Conservation (phyloP, 2,113 vertebrate species). For the Spheniscus mendiculus region DNA sequence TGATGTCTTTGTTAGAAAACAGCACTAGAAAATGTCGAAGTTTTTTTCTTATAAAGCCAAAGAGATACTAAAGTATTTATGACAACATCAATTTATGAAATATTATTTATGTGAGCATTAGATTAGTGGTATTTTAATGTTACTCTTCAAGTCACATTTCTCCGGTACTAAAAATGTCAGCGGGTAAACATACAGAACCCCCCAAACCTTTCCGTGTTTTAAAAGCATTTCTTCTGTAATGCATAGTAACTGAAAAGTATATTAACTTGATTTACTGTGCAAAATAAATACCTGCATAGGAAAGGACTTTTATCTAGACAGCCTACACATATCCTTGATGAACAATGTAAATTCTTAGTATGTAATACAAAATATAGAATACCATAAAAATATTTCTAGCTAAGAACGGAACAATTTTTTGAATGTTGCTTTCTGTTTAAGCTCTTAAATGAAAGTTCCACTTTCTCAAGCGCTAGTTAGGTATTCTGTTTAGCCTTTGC, state of each 20-base stretch:
- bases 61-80: background rate
- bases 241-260: background rate
- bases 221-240: background rate
- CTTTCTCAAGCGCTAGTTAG: background rate
- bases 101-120: background rate
- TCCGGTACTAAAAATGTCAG: background rate
- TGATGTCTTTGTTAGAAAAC: background rate
- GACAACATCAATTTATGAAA: background rate
- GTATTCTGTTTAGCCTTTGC: background rate
- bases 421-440: background rate
- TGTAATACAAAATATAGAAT: background rate
- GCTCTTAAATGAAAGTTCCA: background rate
- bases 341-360: background rate
- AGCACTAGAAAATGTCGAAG: background rate
- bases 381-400: background rate
- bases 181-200: background rate
- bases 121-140: background rate
- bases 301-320: background rate
- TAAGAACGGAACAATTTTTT: background rate
- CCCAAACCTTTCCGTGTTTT: background rate
- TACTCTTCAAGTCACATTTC: background rate
- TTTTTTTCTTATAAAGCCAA: background rate
- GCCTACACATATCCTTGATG: background rate
- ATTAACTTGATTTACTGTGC: background rate
- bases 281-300: background rate